Percentiles rank a stretch among this genome's conserved stretches.
These are phyloP conservation scores for Hemibagrus wyckioides DNA, from an alignment of 2,113 vertebrate species.

Conservation along the genomic window DNA sequence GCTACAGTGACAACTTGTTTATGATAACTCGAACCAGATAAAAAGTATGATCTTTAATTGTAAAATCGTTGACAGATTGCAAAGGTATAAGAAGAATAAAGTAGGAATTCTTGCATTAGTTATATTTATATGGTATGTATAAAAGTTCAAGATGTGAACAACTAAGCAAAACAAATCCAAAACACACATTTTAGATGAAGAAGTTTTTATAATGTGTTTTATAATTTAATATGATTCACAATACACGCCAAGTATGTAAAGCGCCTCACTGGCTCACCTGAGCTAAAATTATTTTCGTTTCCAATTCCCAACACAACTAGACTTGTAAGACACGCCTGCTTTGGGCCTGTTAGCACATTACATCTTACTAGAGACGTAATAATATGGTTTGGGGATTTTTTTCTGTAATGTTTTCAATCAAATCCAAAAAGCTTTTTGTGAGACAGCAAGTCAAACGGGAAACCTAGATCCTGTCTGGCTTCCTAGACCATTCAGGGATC, in stretches of 20 bases:
- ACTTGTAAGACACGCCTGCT: neutral
- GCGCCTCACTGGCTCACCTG: neutral
- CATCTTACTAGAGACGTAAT: neutral
- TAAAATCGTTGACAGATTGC: neutral
- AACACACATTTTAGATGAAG: neutral
- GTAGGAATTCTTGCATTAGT: too few species aligned
- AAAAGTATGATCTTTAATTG: neutral
- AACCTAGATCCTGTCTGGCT: constrained; percentile 14
- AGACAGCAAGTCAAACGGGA: neutral
- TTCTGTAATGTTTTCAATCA: neutral
- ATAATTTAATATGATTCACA: too few species aligned
- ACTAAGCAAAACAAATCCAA: neutral
- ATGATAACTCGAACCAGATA: neutral
- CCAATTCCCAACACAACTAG: neutral
- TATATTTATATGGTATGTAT: too few species aligned
- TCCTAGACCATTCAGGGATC: constrained; percentile 25
- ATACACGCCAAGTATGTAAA: neutral
- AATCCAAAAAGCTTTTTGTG: neutral
- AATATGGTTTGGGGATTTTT: neutral
- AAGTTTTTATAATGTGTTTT: too few species aligned
- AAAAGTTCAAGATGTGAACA: neutral
- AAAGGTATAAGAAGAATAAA: neutral
- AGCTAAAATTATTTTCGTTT: neutral
- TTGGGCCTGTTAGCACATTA: neutral
- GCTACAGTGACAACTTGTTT: neutral